Conservation (phyloP, 1,140 invertebrate species). For the Theocolax elegans region DNA sequence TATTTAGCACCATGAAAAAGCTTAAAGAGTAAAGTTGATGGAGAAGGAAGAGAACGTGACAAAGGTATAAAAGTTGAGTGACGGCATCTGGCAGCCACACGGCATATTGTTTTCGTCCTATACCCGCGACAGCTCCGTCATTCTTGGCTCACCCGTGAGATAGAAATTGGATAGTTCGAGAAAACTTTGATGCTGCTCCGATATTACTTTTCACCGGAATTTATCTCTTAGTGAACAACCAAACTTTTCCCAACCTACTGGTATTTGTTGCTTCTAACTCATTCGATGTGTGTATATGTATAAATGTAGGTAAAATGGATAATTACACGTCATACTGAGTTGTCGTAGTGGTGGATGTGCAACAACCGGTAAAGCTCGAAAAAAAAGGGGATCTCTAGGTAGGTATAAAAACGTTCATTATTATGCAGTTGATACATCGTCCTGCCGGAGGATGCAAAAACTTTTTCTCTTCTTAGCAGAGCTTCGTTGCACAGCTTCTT, state of each 20-base stretch:
- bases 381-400: no score
- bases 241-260: slow-evolving; percentile 4
- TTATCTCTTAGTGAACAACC: slow-evolving; percentile 9
- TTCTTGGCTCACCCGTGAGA: slow-evolving; percentile 1
- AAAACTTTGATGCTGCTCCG: slow-evolving; percentile 28
- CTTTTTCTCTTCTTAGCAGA: slow-evolving; percentile 1
- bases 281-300: no score
- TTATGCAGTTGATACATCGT: slow-evolving; percentile 13
- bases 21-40: no score
- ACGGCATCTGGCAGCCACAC: slow-evolving; percentile 12
- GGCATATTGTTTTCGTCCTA: slow-evolving; percentile 31
- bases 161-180: slow-evolving; percentile 27
- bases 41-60: not conserved
- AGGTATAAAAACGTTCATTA: slow-evolving; percentile 10
- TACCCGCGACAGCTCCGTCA: slow-evolving; percentile 8
- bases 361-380: no score
- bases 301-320: no score
- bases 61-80: slow-evolving; percentile 29
- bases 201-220: slow-evolving; percentile 36
- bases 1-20: no score
- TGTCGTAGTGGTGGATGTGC: no score
- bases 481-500: not conserved
- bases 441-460: not conserved
- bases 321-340: no score
- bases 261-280: no score